Conservation (phyloP, 2,888 invertebrate species). For the Ctena decussata region DNA sequence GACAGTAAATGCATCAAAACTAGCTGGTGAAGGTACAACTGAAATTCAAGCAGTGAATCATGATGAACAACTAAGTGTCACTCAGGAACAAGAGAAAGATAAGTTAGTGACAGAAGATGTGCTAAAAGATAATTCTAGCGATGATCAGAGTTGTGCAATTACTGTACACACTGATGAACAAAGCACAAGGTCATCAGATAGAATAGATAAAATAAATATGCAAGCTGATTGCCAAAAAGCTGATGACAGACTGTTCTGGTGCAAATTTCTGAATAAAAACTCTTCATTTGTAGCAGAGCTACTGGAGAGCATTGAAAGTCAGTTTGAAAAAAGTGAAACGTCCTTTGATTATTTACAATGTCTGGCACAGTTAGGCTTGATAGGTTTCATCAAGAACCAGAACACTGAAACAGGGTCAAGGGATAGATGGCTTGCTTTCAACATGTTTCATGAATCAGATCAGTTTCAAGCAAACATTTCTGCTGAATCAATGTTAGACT, state of each 20-base stretch:
- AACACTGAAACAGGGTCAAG: background rate
- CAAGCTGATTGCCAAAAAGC: too few relatives aligned
- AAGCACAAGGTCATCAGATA: too few relatives aligned
- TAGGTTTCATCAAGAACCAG: background rate
- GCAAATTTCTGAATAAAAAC: background rate
- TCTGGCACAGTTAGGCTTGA: background rate
- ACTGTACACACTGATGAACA: too few relatives aligned
- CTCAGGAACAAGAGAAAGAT: too few relatives aligned
- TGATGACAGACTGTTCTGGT: background rate
- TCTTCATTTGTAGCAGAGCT: background rate
- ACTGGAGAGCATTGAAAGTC: background rate
- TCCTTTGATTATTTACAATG: background rate
- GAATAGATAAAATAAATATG: too few relatives aligned
- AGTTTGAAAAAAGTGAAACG: background rate
- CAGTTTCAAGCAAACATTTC: background rate
- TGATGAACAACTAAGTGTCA: too few relatives aligned
- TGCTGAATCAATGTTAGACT: background rate
- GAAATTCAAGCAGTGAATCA: too few relatives aligned
- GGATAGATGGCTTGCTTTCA: background rate
- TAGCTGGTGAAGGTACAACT: background rate
- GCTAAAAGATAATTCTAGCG: too few relatives aligned
- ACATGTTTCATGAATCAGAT: background rate
- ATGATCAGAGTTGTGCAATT: too few relatives aligned
- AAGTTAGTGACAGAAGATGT: too few relatives aligned
- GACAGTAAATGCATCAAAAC: background rate